These are phyloP conservation scores for Aspidiotus destructor DNA, from an alignment of 2,888 invertebrate genomes.

Conservation along the genomic window DNA sequence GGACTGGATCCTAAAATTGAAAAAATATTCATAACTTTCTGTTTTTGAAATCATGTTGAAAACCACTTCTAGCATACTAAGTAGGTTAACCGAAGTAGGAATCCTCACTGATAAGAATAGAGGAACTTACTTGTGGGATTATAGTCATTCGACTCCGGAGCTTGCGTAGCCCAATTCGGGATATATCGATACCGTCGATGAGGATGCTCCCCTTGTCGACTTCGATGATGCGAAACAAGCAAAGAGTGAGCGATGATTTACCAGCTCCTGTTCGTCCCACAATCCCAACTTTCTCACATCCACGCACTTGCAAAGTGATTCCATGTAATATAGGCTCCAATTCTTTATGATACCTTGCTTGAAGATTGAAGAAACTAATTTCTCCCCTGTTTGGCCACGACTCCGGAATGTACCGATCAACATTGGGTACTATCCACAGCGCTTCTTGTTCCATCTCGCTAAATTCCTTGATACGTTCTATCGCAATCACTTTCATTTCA, in stretches of 20 bases:
- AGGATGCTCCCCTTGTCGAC: constrained; percentile 67
- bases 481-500: constrained; percentile 94
- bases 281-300: constrained; percentile 77
- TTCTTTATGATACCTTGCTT: constrained; percentile 77
- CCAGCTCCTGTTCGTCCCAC: constrained; percentile 86
- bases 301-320: constrained; percentile 63
- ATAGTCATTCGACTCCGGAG: constrained; percentile 55
- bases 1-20: no score
- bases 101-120: no score
- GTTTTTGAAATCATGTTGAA: no score
- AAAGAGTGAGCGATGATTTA: constrained; percentile 79
- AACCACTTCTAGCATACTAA: no score
- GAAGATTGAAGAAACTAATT: constrained; percentile 68
- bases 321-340: constrained; percentile 75
- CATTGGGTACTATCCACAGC: constrained; percentile 13
- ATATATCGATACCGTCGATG: constrained; percentile 74
- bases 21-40: no score
- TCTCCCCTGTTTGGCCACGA: constrained; percentile 74
- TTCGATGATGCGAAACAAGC: constrained; percentile 83
- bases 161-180: constrained; percentile 72
- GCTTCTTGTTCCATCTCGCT: constrained; percentile 63
- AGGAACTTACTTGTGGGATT: constrained; percentile 44
- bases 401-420: constrained; percentile 38
- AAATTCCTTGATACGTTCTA: constrained; percentile 94
- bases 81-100: no score